These are phyloP conservation scores for Agonum fuliginosum DNA, from an alignment of 2,888 invertebrate genomes.

Conservation along the genomic window DNA sequence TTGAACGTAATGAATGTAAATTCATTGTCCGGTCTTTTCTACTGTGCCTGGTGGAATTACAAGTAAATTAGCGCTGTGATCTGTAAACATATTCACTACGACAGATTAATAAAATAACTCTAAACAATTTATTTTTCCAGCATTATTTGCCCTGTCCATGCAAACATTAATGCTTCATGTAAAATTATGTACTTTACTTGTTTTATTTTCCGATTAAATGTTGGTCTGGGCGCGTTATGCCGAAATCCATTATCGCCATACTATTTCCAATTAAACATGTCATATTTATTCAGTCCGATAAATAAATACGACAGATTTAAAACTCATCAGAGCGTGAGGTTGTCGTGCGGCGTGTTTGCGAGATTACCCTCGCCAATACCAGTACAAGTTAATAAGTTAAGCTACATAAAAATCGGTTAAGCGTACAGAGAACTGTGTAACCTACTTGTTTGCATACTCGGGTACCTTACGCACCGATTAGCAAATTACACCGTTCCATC, in stretches of 20 bases:
- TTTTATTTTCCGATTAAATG: constrained; percentile 42
- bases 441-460: constrained; percentile 55
- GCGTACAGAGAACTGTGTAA: constrained; percentile 29
- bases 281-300: constrained; percentile 58
- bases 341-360: constrained; percentile 33
- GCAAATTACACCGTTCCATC: constrained; percentile 29
- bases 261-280: constrained; percentile 57
- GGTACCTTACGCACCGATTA: constrained; percentile 51
- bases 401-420: constrained; percentile 51
- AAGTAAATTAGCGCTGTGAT: constrained; percentile 32
- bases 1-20: constrained; percentile 28
- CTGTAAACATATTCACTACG: constrained; percentile 15
- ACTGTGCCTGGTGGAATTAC: background rate
- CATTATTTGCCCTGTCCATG: constrained; percentile 34
- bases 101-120: constrained; percentile 37
- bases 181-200: constrained; percentile 48
- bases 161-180: constrained; percentile 33
- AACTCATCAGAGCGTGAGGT: constrained; percentile 54
- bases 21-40: constrained; percentile 36
- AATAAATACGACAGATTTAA: constrained; percentile 60
- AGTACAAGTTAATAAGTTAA: constrained; percentile 46
- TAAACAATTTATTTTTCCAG: constrained; percentile 52
- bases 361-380: constrained; percentile 18
- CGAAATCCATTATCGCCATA: constrained; percentile 51
- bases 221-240: background rate